phyloP scores from a whole-genome alignment of 2,888 invertebrate genomes.

The Invenusta paracnida region DNA sequence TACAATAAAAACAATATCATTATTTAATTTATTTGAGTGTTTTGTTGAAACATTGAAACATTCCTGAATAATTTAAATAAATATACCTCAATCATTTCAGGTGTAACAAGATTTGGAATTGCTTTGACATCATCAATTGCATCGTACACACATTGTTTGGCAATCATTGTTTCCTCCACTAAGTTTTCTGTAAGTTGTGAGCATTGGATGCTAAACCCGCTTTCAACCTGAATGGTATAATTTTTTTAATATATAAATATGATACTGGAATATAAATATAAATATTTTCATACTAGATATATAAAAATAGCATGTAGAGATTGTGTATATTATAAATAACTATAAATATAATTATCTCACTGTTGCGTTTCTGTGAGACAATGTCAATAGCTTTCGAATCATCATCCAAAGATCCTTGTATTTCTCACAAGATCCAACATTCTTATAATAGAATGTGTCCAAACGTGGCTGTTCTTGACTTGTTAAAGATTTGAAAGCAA shows the following conservation, averaged over 20 bases:
- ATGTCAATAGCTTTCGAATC: background rate
- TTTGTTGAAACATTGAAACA: background rate
- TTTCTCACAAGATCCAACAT: background rate
- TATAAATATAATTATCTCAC: too few species aligned
- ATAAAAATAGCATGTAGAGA: background rate
- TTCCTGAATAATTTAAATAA: slow-evolving; percentile 11
- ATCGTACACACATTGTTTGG: background rate
- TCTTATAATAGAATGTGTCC: background rate
- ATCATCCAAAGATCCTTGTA: background rate
- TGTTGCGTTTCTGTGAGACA: background rate
- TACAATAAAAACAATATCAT: background rate
- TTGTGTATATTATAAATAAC: background rate
- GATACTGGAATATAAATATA: background rate
- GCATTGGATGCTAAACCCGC: background rate
- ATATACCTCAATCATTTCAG: background rate
- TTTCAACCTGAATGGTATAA: background rate
- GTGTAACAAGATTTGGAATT: background rate
- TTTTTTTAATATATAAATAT: background rate
- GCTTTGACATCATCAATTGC: background rate
- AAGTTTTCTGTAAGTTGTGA: background rate
- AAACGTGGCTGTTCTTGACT: background rate
- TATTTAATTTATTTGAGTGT: background rate
- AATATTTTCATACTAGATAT: background rate
- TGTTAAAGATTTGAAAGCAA: background rate
- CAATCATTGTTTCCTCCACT: slow-evolving; percentile 6